A percentile compares a stretch with the other conserved stretches of the same genome.
phyloP scores from a whole-genome alignment of 2,113 vertebrate species.

The Pomatorhinus ruficollis region DNA sequence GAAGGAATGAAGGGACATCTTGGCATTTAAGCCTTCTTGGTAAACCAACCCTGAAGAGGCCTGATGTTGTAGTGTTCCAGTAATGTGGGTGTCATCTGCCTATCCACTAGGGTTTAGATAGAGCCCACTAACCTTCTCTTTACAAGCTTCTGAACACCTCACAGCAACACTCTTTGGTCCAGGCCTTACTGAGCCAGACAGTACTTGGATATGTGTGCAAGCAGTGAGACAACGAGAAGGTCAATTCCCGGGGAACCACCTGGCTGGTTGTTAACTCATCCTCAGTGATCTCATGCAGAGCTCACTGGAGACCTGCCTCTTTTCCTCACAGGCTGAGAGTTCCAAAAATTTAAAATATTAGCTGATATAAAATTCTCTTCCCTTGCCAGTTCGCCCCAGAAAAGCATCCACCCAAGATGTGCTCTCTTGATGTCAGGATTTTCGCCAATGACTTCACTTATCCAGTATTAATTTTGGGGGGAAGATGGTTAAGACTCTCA shows the following conservation, averaged over 20 bases:
- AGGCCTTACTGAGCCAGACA: background rate
- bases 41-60: background rate
- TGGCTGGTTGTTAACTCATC: rapidly evolving
- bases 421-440: background rate
- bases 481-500: background rate
- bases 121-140: background rate
- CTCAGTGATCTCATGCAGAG: background rate
- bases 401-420: background rate
- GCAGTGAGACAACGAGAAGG: background rate
- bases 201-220: background rate
- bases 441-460: background rate
- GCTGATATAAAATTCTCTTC: background rate
- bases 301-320: background rate
- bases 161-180: background rate
- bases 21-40: background rate
- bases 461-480: background rate
- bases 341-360: background rate
- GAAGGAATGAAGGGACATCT: background rate
- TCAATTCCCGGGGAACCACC: background rate
- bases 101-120: background rate
- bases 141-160: background rate
- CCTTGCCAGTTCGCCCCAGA: background rate
- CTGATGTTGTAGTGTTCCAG: background rate
- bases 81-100: background rate
- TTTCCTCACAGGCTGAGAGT: background rate